Evolutionary conservation across 2,888 invertebrate species (phyloP).

Genomic region (Melangyna quadrimaculata): DNA sequence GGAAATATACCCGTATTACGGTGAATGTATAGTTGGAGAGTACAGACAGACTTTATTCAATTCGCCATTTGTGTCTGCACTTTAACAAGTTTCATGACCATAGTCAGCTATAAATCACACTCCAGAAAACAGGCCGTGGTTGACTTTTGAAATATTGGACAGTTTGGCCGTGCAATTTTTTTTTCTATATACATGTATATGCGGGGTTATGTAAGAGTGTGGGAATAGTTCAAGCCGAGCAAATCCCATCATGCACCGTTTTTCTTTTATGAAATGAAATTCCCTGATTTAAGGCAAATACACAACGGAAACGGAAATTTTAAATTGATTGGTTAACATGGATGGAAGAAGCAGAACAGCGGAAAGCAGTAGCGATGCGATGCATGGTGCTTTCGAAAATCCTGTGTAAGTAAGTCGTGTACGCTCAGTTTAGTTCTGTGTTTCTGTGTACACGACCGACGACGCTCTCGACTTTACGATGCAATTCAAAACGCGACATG

Average conservation of each 20-base stretch:
- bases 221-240: conserved; percentile 14
- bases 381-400: conserved; percentile 49
- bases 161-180: conserved; percentile 59
- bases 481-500: conserved; percentile 46
- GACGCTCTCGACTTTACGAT: not conserved
- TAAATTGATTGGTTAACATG: conserved; percentile 72
- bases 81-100: conserved; percentile 65
- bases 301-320: conserved; percentile 70
- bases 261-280: conserved; percentile 69
- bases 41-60: conserved; percentile 54
- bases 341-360: conserved; percentile 66
- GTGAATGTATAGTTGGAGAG: not conserved
- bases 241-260: conserved; percentile 26
- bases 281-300: conserved; percentile 71
- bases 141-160: conserved; percentile 72
- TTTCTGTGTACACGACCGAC: conserved; percentile 7
- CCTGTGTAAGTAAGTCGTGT: conserved; percentile 53
- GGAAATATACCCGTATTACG: conserved; percentile 3
- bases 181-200: not conserved
- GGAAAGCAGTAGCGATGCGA: conserved; percentile 32
- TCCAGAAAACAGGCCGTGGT: conserved; percentile 67
- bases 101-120: conserved; percentile 60
- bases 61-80: conserved; percentile 61
- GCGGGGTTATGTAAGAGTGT: not conserved
- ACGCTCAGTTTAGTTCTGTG: conserved; percentile 55